Evolutionary conservation across 2,113 vertebrate species (phyloP).

Genomic region (Lates calcarifer): DNA sequence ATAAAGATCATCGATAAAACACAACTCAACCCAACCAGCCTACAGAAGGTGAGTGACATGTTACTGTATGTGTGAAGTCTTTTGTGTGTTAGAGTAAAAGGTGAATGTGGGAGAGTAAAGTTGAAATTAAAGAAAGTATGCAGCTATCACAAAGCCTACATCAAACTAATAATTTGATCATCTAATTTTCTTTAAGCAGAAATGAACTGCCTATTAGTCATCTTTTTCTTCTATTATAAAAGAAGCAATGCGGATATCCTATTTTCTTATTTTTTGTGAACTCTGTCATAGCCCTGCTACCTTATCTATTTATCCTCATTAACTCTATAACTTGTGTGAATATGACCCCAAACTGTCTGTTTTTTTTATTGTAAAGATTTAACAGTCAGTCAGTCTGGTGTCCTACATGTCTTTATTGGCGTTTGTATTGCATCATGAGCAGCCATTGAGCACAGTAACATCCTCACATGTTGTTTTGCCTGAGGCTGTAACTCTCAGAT

Average conservation of each 20-base stretch:
- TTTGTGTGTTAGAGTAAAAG: neutral
- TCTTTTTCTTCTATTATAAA: neutral
- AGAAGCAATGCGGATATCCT: neutral
- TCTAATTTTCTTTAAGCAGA: neutral
- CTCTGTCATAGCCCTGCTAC: no score
- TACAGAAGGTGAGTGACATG: constrained; percentile 74
- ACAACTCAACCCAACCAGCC: constrained; percentile 80
- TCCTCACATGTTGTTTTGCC: constrained; percentile 16
- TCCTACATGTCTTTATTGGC: neutral
- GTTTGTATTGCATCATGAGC: no score
- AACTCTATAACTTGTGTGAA: no score
- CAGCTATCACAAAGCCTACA: no score
- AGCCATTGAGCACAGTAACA: neutral
- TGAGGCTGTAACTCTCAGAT: neutral
- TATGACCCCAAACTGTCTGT: no score
- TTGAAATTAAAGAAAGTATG: neutral
- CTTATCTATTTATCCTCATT: neutral
- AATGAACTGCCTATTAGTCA: neutral
- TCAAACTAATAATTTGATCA: neutral
- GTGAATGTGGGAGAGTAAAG: neutral
- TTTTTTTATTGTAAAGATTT: neutral
- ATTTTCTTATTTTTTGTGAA: neutral
- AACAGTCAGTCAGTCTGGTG: neutral
- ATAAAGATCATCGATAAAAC: constrained; percentile 84
- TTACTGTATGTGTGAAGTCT: neutral